Evolutionary conservation across 2,113 vertebrate genomes (phyloP).

Genomic region (Cricetomys ansorgei): DNA sequence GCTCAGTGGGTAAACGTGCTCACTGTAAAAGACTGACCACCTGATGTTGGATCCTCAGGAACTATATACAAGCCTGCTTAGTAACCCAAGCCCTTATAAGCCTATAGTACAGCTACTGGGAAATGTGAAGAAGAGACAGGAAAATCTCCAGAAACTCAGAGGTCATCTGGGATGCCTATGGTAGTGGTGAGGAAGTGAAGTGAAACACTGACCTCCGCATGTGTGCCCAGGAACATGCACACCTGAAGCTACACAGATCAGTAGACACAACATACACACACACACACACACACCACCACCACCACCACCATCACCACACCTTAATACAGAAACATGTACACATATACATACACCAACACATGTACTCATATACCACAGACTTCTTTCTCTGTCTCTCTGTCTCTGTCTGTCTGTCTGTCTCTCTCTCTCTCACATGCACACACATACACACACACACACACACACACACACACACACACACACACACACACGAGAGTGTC

Average conservation of each 20-base stretch:
- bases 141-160: neutral
- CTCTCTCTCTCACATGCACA: neutral
- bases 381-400: too few relatives aligned
- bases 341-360: neutral
- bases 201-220: too few relatives aligned
- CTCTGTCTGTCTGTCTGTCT: too few relatives aligned
- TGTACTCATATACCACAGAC: neutral
- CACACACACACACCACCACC: too few relatives aligned
- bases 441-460: neutral
- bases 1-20: neutral
- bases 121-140: neutral
- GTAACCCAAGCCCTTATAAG: neutral
- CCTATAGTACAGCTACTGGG: neutral
- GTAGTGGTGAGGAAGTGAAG: neutral
- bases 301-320: too few relatives aligned
- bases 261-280: neutral
- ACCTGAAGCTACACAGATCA: neutral
- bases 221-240: neutral
- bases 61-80: neutral
- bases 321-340: too few relatives aligned
- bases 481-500: neutral
- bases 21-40: neutral
- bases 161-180: neutral
- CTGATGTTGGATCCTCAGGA: neutral
- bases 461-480: neutral